Percentiles rank a stretch among this genome's conserved stretches.
Conservation (phyloP, 1,140 invertebrate species). For the Aphidius ervi region DNA sequence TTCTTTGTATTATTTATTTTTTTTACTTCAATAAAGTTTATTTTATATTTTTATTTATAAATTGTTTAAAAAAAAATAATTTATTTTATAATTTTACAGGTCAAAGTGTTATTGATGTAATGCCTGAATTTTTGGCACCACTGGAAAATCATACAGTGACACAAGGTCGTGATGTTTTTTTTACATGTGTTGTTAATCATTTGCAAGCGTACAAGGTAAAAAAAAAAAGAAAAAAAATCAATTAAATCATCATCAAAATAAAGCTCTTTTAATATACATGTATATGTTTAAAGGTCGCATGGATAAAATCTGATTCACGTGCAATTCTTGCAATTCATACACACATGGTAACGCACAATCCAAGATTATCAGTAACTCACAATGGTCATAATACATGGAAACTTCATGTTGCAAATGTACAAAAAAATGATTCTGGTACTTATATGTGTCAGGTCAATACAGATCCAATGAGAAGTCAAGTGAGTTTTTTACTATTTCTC, state of each 20-base stretch:
- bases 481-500: conserved; percentile 45
- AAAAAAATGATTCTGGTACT: conserved; percentile 80
- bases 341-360: conserved; percentile 84
- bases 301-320: conserved; percentile 87
- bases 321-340: conserved; percentile 86
- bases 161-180: conserved; percentile 79
- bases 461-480: conserved; percentile 85
- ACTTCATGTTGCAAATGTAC: conserved; percentile 81
- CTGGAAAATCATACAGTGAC: conserved; percentile 83
- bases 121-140: conserved; percentile 78
- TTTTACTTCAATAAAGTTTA: neutral
- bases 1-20: conserved; percentile 1
- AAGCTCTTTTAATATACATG: neutral
- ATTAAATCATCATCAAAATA: neutral
- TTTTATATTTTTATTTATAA: neutral
- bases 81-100: conserved; percentile 34
- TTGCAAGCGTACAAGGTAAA: conserved; percentile 72
- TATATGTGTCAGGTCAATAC: conserved; percentile 93
- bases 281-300: conserved; percentile 68
- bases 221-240: no score
- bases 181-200: conserved; percentile 86
- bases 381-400: conserved; percentile 91
- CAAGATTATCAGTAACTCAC: conserved; percentile 77
- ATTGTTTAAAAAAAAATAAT: neutral
- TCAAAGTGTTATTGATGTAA: conserved; percentile 52